Base-by-base conservation (phyloP, 1,140 invertebrate genomes). In the Mamestra configurata region DNA sequence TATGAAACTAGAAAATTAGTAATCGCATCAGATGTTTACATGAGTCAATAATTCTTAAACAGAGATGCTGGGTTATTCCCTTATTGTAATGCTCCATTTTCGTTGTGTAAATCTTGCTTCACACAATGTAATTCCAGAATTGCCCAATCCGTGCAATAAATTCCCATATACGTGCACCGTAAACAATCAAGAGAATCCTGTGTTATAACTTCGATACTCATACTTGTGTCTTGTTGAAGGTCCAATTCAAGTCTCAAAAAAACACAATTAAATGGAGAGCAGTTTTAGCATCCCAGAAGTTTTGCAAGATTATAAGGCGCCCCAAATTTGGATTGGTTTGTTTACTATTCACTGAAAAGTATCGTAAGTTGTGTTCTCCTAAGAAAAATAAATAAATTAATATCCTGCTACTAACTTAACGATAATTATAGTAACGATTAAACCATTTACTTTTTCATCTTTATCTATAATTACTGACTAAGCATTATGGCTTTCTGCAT, bases 401-500 rank as follows among this genome's bases (percentile, higher is more conserved):
- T 20, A 18, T 66, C 61, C 35, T 20, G 27, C n/a, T 64, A 40
- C 35, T 43, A 31, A 64, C 35, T 64, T n/a, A 31, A 37, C n/a
- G 59, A 37, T 11, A 2, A 66, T 40, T 66, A 22, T 20, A n/a
- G 43, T 35, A 49, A 70, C 22, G 66, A 70, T 71, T 71, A 53
- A 24, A 35, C 24, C 68, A 70, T 70, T 71, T 15, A 71, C 46
- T 71, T 53, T 71, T 71, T 71, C 68, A 71, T 71, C 6, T 71
- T 71, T 71, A 71, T 71, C 27, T 71, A 53, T 71, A 71, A 51
- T 53, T 53, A 53, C 46, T 51, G 4, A 3, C 5, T 43, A 55
- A 73, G 35, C 20, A 57, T 73, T 53, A 73, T 57, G 13, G 49
- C 71, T 57, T 79, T 49, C 37, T 79, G 78, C 70, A 66, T 55